These are phyloP conservation scores for Zaprionus kolodkinae DNA, from an alignment of 1,140 invertebrate species.

Conservation along the genomic window DNA sequence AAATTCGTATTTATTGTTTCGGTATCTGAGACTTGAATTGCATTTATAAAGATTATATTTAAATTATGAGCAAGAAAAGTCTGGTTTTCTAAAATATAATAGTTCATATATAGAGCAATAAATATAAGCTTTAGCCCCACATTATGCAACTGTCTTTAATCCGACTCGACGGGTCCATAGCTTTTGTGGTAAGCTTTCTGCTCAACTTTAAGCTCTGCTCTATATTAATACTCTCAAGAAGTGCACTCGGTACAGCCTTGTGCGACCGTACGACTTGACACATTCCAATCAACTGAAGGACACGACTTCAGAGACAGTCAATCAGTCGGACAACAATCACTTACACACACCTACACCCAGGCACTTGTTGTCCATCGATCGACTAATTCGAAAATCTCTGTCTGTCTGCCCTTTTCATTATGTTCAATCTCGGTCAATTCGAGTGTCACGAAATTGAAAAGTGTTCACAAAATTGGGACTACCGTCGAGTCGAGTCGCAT, in stretches of 20 bases:
- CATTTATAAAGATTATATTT: too few relatives aligned
- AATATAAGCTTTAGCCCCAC: not conserved
- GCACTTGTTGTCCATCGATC: conserved; percentile 2
- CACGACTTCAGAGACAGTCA: conserved; percentile 22
- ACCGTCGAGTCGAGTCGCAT: conserved; percentile 36
- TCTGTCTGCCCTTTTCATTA: conserved; percentile 55
- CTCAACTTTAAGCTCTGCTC: not conserved
- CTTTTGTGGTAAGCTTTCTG: not conserved
- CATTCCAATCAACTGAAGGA: conserved; percentile 36
- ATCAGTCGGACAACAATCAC: conserved; percentile 28
- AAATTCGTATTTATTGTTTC: not conserved
- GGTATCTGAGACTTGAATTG: not conserved
- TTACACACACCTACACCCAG: conserved; percentile 11
- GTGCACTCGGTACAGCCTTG: conserved; percentile 33
- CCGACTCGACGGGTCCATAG: not conserved
- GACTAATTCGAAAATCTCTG: conserved; percentile 35
- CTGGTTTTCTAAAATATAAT: not conserved
- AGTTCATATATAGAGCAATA: not conserved
- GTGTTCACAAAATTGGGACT: conserved; percentile 56
- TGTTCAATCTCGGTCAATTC: conserved; percentile 52
- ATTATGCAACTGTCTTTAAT: not conserved
- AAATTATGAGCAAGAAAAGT: not conserved
- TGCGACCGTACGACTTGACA: conserved; percentile 14
- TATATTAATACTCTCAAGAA: conserved; percentile 5
- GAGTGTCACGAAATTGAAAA: conserved; percentile 75